Evolutionary conservation across 2,797 vertebrate genomes (phyloP), one percentile per base, ranked within the genome.

Genomic region (Sphenopsis melanotis): DNA sequence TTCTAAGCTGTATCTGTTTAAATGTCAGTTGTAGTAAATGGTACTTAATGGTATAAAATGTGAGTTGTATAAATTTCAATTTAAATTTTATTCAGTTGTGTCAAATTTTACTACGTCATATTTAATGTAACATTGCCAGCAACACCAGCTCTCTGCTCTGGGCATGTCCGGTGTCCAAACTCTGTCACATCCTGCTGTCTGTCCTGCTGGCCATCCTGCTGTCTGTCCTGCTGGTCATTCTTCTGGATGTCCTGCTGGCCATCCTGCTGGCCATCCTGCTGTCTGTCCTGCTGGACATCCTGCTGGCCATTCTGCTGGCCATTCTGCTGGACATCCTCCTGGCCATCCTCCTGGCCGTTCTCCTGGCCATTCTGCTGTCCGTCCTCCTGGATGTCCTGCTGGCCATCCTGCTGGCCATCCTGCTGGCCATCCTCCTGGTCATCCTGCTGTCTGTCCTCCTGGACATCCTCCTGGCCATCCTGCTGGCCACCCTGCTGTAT

Each of bases 101-200:
- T 16, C n/a, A 24, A 24, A 46, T 55, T 64, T 72, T 20, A 47
- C 20, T 16, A 0, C 0, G 0, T 34, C 13, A 8, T 39, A 29
- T 39, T 46, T 27, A 53, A 70, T 37, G 15, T 8, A 37, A 32
- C 11, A 22, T 4, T 6, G 6, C 8, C 19, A 71, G 42, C 47
- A 86, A 39, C 32, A 52, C 29, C 42, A 34, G 2, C 17, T 13
- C 57, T 50, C 34, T 57, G 55, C 36, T 76, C 55, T 11, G 44
- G 76, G 83, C 42, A 29, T 9, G 34, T 26, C 34, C 72, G 21
- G 21, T 19, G 27, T 39, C 59, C 61, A 32, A 44, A 32, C 22
- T 15, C 14, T 29, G 3, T 15, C 21, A n/a, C 53, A 55, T 32
- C 12, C 52, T 53, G 10, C 49, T 50, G 46, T 13, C 11, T 24